These are phyloP conservation scores for Propithecus deckenii DNA, from an alignment of 2,797 vertebrate genomes.

Conservation along the genomic window DNA sequence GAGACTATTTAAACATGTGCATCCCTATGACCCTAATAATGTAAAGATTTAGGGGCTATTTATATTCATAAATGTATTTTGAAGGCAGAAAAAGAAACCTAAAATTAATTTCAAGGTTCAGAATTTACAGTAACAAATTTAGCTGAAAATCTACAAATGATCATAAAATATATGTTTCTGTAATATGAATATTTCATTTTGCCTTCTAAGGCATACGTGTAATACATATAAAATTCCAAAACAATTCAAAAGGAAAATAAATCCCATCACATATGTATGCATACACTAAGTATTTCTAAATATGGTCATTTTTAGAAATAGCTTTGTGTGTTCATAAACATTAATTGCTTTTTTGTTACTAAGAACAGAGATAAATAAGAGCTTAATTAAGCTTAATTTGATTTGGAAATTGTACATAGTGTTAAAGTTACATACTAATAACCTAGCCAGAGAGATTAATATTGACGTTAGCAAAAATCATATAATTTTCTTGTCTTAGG, in stretches of 20 bases:
- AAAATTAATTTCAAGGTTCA: conserved; percentile 4
- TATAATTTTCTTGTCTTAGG: conserved; percentile 73
- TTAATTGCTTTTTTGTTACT: background rate
- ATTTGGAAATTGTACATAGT: background rate
- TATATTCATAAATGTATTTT: conserved; percentile 13
- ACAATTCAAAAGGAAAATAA: background rate
- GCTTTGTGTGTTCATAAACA: background rate
- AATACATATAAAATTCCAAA: conserved; percentile 30
- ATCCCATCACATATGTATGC: background rate
- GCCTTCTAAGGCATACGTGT: background rate
- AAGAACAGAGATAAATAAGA: background rate
- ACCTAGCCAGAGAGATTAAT: background rate
- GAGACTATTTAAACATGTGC: background rate
- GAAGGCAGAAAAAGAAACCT: conserved; percentile 18
- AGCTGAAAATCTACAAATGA: conserved; percentile 33
- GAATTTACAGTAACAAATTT: conserved; percentile 2
- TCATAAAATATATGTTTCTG: background rate
- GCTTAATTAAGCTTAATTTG: conserved; percentile 14
- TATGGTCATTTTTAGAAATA: background rate
- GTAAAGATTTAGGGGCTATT: background rate
- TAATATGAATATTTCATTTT: conserved; percentile 24
- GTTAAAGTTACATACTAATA: background rate
- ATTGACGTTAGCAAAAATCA: conserved; percentile 46
- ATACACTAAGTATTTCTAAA: background rate
- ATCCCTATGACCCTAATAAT: background rate